These are phyloP conservation scores for Serranus cabrilla DNA, from an alignment of 2,797 vertebrate species.

Conservation along the genomic window DNA sequence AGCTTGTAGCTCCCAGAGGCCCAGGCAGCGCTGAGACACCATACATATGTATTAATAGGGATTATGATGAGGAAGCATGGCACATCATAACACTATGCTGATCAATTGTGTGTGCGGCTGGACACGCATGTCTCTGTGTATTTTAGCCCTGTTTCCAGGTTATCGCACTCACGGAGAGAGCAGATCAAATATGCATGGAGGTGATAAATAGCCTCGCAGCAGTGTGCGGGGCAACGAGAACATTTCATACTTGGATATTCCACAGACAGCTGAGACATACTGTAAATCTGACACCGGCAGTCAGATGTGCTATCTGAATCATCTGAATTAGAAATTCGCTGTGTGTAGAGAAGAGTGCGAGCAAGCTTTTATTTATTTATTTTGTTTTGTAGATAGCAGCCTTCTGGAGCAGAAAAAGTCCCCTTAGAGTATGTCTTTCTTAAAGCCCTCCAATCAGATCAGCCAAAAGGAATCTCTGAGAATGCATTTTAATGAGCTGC, in stretches of 20 bases:
- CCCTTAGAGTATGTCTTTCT: constrained; percentile 51
- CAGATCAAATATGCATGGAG: constrained; percentile 68
- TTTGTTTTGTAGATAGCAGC: constrained; percentile 63
- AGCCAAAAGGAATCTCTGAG: constrained; percentile 67
- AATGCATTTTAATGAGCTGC: constrained; percentile 74
- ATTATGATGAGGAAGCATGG: constrained; percentile 67
- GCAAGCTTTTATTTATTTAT: constrained; percentile 60
- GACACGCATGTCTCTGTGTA: constrained; percentile 10
- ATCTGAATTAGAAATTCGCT: constrained; percentile 44
- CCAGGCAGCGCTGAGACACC: constrained; percentile 53
- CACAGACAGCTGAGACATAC: constrained; percentile 33
- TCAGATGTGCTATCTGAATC: constrained; percentile 49
- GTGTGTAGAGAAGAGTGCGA: constrained; percentile 35
- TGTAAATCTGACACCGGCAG: constrained; percentile 49
- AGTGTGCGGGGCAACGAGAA: constrained; percentile 44
- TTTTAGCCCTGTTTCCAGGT: constrained; percentile 15
- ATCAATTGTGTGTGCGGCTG: constrained; percentile 60
- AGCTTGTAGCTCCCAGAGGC: constrained; percentile 71
- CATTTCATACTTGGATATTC: constrained; percentile 57
- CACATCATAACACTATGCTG: constrained; percentile 57
- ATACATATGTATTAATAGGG: constrained; percentile 74
- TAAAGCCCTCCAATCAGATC: constrained; percentile 67
- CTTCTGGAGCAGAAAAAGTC: constrained; percentile 56
- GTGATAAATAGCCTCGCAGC: constrained; percentile 65
- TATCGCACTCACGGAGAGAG: constrained; percentile 37